Percentiles rank a stretch among this genome's conserved stretches.
These are phyloP conservation scores for Centropus unirufus DNA, from an alignment of 2,113 vertebrate species.

Conservation along the genomic window DNA sequence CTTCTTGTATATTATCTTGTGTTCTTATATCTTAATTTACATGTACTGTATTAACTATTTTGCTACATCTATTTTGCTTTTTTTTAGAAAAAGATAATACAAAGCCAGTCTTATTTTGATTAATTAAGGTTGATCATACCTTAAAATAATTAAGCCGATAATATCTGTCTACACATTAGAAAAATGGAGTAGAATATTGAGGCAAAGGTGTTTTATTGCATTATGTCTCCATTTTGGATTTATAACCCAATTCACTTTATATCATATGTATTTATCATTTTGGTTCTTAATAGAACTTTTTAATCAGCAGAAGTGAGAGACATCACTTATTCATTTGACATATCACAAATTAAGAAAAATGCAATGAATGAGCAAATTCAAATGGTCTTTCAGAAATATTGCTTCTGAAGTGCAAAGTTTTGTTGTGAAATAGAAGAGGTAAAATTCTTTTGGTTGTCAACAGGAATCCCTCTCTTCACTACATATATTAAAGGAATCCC, in stretches of 20 bases:
- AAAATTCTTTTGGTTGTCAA: constrained; percentile 9
- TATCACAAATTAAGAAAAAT: constrained; percentile 51
- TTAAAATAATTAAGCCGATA: constrained; percentile 51
- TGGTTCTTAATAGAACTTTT: constrained; percentile 32
- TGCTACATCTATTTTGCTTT: neutral
- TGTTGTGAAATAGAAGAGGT: neutral
- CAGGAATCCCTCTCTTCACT: neutral
- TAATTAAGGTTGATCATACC: neutral
- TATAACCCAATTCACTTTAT: constrained; percentile 28
- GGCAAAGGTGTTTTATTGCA: constrained; percentile 31
- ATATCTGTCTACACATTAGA: constrained; percentile 4
- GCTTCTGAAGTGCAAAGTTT: constrained; percentile 18
- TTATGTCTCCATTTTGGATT: constrained; percentile 44
- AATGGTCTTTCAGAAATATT: constrained; percentile 12
- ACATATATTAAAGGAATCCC: constrained; percentile 41
- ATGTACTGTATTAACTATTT: neutral
- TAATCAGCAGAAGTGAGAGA: constrained; percentile 44
- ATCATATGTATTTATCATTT: constrained; percentile 38
- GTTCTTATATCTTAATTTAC: neutral
- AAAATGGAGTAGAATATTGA: constrained; percentile 7
- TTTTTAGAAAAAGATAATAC: neutral
- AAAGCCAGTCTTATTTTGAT: neutral
- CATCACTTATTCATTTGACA: constrained; percentile 21
- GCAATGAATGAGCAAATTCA: neutral
- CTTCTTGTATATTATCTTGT: neutral